phyloP scores from a whole-genome alignment of 1,140 invertebrate genomes.

The Thaumetopoea pityocampa region DNA sequence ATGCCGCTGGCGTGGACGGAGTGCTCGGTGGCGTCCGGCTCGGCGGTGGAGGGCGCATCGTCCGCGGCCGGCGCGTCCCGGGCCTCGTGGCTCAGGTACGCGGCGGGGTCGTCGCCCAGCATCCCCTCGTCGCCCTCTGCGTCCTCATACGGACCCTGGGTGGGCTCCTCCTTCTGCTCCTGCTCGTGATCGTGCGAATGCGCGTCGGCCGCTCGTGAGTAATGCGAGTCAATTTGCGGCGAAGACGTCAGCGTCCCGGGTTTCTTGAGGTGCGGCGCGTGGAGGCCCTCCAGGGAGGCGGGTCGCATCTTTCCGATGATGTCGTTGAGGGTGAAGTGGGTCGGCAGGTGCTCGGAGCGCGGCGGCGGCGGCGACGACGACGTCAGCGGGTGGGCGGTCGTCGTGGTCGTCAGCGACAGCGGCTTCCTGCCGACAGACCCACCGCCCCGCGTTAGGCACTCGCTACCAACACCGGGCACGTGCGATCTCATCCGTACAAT shows the following conservation, averaged over 20 bases:
- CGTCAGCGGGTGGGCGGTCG: conserved; percentile 70
- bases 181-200: conserved; percentile 58
- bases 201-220: conserved; percentile 67
- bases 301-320: conserved; percentile 71
- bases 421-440: conserved; percentile 58
- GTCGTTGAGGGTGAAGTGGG: conserved; percentile 71
- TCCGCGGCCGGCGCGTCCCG: conserved; percentile 48
- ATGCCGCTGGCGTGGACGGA: conserved; percentile 74
- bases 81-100: conserved; percentile 51
- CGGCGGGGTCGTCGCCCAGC: conserved; percentile 73
- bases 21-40: conserved; percentile 75
- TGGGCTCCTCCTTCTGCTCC: conserved; percentile 62
- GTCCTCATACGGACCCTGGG: conserved; percentile 75
- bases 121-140: conserved; percentile 70
- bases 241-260: conserved; percentile 56
- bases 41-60: conserved; percentile 74
- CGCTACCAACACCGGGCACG: conserved; percentile 15
- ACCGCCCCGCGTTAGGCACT: conserved; percentile 47
- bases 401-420: conserved; percentile 74
- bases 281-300: conserved; percentile 71
- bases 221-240: conserved; percentile 70
- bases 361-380: conserved; percentile 70
- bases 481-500: too few species aligned
- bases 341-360: conserved; percentile 71
- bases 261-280: conserved; percentile 68